A percentile compares a stretch with the other conserved stretches of the same genome.
Conservation (phyloP, 2,888 invertebrate genomes). For the Acleris cristana region DNA sequence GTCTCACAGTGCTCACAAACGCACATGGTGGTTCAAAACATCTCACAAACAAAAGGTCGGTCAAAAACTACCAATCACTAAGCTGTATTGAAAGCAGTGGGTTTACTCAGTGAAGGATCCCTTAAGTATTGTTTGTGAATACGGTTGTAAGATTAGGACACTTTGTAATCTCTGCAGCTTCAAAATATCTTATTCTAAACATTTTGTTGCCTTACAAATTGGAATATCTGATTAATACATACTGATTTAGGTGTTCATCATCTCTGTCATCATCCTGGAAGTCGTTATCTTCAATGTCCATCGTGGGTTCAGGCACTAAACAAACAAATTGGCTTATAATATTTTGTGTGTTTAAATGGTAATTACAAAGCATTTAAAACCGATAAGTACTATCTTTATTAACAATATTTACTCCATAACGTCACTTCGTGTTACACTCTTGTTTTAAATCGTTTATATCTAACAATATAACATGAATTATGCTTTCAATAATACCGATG, state of each 20-base stretch:
- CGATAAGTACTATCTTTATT: background rate
- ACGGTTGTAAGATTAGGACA: background rate
- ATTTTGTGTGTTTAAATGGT: too few relatives aligned
- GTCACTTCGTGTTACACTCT: too few relatives aligned
- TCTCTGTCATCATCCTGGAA: constrained; percentile 12
- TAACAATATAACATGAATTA: too few relatives aligned
- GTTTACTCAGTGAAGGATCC: too few relatives aligned
- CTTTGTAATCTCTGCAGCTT: background rate
- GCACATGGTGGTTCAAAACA: too few relatives aligned
- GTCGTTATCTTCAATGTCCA: constrained; percentile 13
- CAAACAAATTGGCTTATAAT: background rate
- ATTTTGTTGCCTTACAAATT: background rate
- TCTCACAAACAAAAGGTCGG: too few relatives aligned
- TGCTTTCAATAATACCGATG: constrained; percentile 16
- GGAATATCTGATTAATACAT: background rate
- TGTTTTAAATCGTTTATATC: too few relatives aligned
- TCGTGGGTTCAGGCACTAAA: constrained; percentile 25
- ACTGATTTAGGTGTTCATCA: constrained; percentile 20
- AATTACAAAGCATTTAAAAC: background rate
- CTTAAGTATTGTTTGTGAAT: too few relatives aligned
- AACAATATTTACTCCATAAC: background rate
- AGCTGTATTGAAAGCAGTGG: too few relatives aligned
- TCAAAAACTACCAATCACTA: too few relatives aligned
- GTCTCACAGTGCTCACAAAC: too few relatives aligned
- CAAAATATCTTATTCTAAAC: background rate